Percentiles rank a stretch among this genome's conserved stretches.
These are phyloP conservation scores for Hirudinaria manillensis DNA, from an alignment of 2,888 invertebrate species.

Conservation along the genomic window DNA sequence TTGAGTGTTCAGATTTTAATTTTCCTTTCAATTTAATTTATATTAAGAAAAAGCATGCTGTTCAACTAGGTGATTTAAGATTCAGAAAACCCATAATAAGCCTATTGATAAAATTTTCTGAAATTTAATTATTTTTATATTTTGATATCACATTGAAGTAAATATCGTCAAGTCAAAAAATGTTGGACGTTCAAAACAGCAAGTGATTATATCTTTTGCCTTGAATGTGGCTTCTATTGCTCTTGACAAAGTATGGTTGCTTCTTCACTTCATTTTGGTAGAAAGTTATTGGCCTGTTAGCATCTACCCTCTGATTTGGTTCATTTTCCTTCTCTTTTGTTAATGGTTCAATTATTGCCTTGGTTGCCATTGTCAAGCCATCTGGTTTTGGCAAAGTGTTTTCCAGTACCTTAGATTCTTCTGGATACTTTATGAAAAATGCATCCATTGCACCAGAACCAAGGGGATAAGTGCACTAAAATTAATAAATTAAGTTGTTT, in stretches of 20 bases:
- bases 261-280: constrained; percentile 2
- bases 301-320: background rate
- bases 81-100: no score
- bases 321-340: no score
- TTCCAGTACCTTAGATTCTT: background rate
- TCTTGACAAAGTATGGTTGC: constrained; percentile 7
- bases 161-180: background rate
- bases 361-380: no score
- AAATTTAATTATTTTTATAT: background rate
- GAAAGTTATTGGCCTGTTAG: background rate
- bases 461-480: background rate
- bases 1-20: no score
- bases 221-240: background rate
- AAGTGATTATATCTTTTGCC: background rate
- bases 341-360: no score
- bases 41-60: no score
- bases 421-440: background rate
- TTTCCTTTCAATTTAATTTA: no score
- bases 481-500: background rate
- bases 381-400: background rate
- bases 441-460: background rate
- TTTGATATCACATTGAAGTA: background rate
- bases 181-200: background rate
- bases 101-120: no score
- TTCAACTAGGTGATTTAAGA: no score